Conservation (phyloP, 2,797 vertebrate genomes). For the Nasua narica region DNA sequence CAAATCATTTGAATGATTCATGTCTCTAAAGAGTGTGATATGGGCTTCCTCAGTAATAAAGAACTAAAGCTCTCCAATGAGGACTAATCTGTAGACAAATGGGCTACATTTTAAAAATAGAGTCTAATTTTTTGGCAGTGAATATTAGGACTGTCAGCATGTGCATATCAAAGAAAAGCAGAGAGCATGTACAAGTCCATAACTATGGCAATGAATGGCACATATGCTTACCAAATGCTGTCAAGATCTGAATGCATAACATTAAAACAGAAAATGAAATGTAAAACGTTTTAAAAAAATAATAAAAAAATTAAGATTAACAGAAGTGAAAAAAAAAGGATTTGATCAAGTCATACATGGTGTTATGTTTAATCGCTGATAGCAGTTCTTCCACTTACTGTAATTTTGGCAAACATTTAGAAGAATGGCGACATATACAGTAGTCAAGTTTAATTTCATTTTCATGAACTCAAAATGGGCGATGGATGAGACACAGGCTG, state of each 20-base stretch:
- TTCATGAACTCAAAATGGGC: conserved; percentile 24
- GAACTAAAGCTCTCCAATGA: conserved; percentile 9
- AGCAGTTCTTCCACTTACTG: conserved; percentile 64
- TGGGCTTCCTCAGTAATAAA: conserved; percentile 30
- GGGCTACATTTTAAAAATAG: neutral
- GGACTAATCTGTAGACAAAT: conserved; percentile 29
- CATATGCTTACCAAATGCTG: conserved; percentile 85
- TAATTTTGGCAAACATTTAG: conserved; percentile 35
- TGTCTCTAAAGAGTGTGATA: conserved; percentile 51
- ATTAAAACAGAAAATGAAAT: conserved; percentile 86
- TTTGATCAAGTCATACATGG: conserved; percentile 74
- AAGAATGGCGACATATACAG: conserved; percentile 1
- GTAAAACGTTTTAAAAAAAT: conserved; percentile 77
- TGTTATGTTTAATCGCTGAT: conserved; percentile 73
- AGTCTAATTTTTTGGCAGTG: conserved; percentile 2
- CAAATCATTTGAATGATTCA: conserved; percentile 54
- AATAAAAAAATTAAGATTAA: conserved; percentile 76
- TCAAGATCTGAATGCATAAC: conserved; percentile 84
- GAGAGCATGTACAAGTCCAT: conserved; percentile 73
- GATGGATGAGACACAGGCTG: neutral
- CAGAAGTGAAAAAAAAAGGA: conserved; percentile 70
- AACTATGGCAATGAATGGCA: conserved; percentile 81
- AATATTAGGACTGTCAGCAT: conserved; percentile 50
- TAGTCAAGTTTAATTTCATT: conserved; percentile 22
- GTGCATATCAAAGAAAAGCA: conserved; percentile 77